Percentiles rank a stretch among this genome's conserved stretches.
Conservation (phyloP, 2,888 invertebrate genomes). For the Sisyra terminalis region DNA sequence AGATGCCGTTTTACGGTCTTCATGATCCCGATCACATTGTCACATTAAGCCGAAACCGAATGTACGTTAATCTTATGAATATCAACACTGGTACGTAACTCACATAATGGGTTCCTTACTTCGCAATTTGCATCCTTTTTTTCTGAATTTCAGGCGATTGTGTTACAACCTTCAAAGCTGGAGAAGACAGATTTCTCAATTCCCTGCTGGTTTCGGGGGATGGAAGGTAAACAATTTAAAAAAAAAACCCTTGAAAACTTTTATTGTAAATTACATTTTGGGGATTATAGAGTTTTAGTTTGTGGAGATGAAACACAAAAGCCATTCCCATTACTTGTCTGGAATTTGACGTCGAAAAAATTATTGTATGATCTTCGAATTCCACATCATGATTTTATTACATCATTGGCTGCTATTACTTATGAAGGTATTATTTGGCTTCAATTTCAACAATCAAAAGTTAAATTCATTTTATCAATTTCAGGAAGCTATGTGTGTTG, state of each 20-base stretch:
- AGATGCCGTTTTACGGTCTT: slow-evolving; percentile 79
- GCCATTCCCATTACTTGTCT: slow-evolving; percentile 77
- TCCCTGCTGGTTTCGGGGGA: slow-evolving; percentile 76
- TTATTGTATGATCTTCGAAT: slow-evolving; percentile 74
- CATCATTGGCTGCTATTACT: slow-evolving; percentile 69
- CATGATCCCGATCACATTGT: slow-evolving; percentile 68
- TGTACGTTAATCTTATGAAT: slow-evolving; percentile 82
- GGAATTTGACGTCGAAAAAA: slow-evolving; percentile 73
- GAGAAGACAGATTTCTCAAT: slow-evolving; percentile 79
- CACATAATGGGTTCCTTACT: no score
- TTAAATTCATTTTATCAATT: slow-evolving; percentile 7
- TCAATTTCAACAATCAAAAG: background rate
- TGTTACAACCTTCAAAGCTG: slow-evolving; percentile 76
- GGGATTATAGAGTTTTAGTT: slow-evolving; percentile 53
- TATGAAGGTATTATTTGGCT: slow-evolving; percentile 42
- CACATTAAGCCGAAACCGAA: slow-evolving; percentile 67
- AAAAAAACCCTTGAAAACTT: no score
- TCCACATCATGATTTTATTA: slow-evolving; percentile 77
- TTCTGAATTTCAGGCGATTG: slow-evolving; percentile 41
- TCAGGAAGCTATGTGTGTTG: slow-evolving; percentile 55
- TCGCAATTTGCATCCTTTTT: background rate
- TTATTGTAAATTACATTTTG: slow-evolving; percentile 5
- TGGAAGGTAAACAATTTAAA: slow-evolving; percentile 51
- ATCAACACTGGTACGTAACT: slow-evolving; percentile 45
- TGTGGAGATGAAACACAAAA: slow-evolving; percentile 89